Conservation (phyloP, 2,888 invertebrate genomes). For the Lasioglossum vierecki region DNA sequence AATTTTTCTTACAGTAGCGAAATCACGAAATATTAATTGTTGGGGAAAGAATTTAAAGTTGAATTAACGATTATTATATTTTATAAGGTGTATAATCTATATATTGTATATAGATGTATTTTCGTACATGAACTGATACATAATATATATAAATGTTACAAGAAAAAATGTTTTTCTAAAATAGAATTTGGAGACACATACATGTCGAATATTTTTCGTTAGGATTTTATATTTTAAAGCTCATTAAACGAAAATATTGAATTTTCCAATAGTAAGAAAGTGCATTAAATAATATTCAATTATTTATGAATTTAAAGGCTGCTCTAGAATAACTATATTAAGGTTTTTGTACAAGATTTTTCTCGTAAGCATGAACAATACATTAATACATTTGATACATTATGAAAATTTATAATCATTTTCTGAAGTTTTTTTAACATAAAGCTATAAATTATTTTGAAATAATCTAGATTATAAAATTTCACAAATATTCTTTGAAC, state of each 20-base stretch:
- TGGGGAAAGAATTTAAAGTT: slow-evolving; percentile 11
- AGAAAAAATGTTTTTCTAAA: slow-evolving; percentile 27
- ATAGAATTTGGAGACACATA: neutral
- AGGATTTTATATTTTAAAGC: slow-evolving; percentile 49
- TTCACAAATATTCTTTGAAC: slow-evolving; percentile 30
- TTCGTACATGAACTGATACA: neutral
- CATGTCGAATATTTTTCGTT: slow-evolving; percentile 50
- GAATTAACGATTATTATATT: slow-evolving; percentile 31
- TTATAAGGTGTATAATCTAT: slow-evolving; percentile 43
- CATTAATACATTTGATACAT: slow-evolving; percentile 23
- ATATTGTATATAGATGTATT: slow-evolving; percentile 25
- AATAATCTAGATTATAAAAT: slow-evolving; percentile 33
- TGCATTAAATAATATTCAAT: slow-evolving; percentile 48
- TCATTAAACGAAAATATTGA: slow-evolving; percentile 33
- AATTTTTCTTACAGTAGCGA: slow-evolving; percentile 5
- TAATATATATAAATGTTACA: slow-evolving; percentile 12
- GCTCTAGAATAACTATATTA: slow-evolving; percentile 44
- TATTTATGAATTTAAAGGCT: slow-evolving; percentile 58
- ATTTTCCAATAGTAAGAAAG: slow-evolving; percentile 46
- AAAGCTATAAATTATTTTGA: slow-evolving; percentile 23
- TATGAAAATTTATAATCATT: slow-evolving; percentile 17
- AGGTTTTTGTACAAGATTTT: slow-evolving; percentile 41
- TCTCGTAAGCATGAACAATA: slow-evolving; percentile 26
- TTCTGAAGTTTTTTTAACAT: neutral
- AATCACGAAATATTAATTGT: slow-evolving; percentile 26